phyloP scores from a whole-genome alignment of 1,140 invertebrate genomes.

The Papilio glaucus region DNA sequence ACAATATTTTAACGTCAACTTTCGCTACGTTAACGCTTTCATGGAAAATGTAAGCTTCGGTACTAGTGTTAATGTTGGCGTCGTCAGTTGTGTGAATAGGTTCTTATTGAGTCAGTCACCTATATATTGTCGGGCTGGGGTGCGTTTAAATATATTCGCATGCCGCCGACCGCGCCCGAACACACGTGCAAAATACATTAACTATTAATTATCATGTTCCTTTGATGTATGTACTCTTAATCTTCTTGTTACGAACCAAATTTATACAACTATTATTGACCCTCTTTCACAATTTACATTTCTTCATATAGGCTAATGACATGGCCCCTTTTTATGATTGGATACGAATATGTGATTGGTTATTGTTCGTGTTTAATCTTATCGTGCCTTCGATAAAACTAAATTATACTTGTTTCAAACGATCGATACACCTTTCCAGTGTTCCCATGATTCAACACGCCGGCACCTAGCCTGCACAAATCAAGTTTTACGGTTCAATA shows the following conservation, averaged over 20 bases:
- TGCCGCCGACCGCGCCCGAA: slow-evolving; percentile 58
- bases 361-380: slow-evolving; percentile 67
- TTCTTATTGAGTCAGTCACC: slow-evolving; percentile 41
- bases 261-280: neutral
- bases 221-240: slow-evolving; percentile 16
- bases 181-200: slow-evolving; percentile 51
- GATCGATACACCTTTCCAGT: slow-evolving; percentile 61
- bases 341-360: slow-evolving; percentile 57
- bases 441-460: slow-evolving; percentile 29
- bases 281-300: slow-evolving; percentile 9
- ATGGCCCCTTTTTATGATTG: slow-evolving; percentile 40
- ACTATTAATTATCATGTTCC: slow-evolving; percentile 43
- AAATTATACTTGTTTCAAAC: slow-evolving; percentile 55
- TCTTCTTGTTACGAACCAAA: neutral
- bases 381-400: slow-evolving; percentile 71
- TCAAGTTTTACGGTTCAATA: slow-evolving; percentile 31
- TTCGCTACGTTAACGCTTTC: neutral
- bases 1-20: neutral
- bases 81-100: neutral
- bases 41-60: neutral
- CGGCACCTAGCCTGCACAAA: slow-evolving; percentile 13
- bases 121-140: slow-evolving; percentile 56
- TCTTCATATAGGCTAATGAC: slow-evolving; percentile 27
- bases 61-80: neutral
- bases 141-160: slow-evolving; percentile 68